Evolutionary conservation across 1,140 invertebrate species (phyloP).

Genomic region (Helicoverpa zea): DNA sequence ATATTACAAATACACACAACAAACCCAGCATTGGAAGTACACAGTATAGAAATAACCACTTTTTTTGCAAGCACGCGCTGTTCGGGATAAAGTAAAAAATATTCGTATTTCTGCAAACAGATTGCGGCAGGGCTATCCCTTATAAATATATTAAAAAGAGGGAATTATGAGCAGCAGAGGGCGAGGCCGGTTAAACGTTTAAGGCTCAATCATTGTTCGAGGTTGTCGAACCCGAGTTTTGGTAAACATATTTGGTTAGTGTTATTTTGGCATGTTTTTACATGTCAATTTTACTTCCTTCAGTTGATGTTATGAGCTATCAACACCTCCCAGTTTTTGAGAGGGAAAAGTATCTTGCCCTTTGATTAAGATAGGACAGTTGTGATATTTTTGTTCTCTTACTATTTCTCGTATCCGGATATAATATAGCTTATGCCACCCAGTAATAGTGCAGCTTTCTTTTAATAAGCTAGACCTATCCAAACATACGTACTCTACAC

Average conservation of each 20-base stretch:
- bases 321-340: too few relatives aligned
- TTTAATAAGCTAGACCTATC: too few relatives aligned
- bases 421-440: too few relatives aligned
- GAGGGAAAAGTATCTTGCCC: too few relatives aligned
- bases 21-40: background rate
- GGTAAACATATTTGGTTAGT: slow-evolving; percentile 12
- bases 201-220: background rate
- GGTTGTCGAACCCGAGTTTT: slow-evolving; percentile 3
- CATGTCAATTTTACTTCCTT: background rate
- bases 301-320: too few relatives aligned
- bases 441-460: too few relatives aligned
- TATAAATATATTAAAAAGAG: slow-evolving; percentile 36
- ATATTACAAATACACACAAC: background rate
- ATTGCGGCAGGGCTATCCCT: slow-evolving; percentile 12
- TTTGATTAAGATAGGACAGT: too few relatives aligned
- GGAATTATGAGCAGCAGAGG: slow-evolving; percentile 15
- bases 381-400: too few relatives aligned
- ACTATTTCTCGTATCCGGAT: too few relatives aligned
- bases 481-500: too few relatives aligned
- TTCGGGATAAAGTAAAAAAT: slow-evolving; percentile 13
- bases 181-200: slow-evolving; percentile 5
- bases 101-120: slow-evolving; percentile 36
- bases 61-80: background rate
- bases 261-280: background rate
- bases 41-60: background rate